A percentile compares a stretch with the other conserved stretches of the same genome.
Conservation (phyloP, 53 echinoderm and acorn worm species). For the Holothuria leucospilota region DNA sequence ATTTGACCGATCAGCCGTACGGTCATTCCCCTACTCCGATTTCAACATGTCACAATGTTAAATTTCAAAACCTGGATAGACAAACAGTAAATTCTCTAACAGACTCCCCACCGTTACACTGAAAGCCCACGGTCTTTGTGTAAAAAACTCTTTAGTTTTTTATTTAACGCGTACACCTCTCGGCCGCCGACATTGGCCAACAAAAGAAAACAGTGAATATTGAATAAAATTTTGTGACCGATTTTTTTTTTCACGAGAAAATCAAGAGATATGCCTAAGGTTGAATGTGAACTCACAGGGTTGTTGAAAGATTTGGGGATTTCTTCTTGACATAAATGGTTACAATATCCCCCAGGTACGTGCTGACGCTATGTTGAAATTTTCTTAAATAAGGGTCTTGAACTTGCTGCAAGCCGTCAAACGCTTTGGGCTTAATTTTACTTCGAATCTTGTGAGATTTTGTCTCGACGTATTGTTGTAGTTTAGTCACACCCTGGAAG, state of each 20-base stretch:
- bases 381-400: slow-evolving; percentile 19
- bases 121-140: slow-evolving; percentile 30
- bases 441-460: neutral
- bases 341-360: neutral
- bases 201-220: too few relatives aligned
- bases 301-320: neutral
- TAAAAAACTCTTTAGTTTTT: neutral
- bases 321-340: neutral
- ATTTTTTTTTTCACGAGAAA: neutral
- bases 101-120: neutral
- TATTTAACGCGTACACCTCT: neutral
- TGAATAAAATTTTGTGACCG: too few relatives aligned
- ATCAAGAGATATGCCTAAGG: slow-evolving; percentile 19
- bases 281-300: slow-evolving; percentile 32
- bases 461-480: slow-evolving; percentile 9
- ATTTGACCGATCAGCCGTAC: slow-evolving; percentile 6
- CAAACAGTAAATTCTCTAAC: neutral
- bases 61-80: neutral
- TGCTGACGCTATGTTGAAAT: neutral
- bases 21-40: slow-evolving; percentile 23
- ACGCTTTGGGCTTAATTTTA: neutral
- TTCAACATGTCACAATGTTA: slow-evolving; percentile 20
- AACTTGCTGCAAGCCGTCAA: slow-evolving; percentile 26
- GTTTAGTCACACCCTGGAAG: slow-evolving; percentile 18
- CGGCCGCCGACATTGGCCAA: too few relatives aligned